These are phyloP conservation scores for Scaptomyza tumidula DNA, from an alignment of 2,888 invertebrate genomes.

Conservation along the genomic window DNA sequence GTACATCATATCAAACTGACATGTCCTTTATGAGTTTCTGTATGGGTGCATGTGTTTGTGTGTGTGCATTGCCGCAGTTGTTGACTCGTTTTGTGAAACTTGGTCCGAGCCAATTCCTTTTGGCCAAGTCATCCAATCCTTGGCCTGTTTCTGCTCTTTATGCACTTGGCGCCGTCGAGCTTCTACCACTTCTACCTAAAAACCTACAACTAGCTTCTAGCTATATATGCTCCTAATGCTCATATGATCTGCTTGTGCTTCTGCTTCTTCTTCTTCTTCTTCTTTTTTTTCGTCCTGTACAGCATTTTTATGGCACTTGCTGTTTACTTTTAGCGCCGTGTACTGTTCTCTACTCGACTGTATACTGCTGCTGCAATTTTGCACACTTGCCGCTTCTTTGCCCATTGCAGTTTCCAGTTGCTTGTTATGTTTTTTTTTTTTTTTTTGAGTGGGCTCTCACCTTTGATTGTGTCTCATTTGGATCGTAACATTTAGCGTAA, in stretches of 20 bases:
- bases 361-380: not conserved
- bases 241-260: constrained; percentile 63
- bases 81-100: constrained; percentile 68
- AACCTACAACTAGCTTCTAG: not conserved
- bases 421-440: constrained; percentile 30
- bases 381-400: constrained; percentile 5
- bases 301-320: constrained; percentile 72
- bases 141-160: constrained; percentile 66
- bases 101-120: constrained; percentile 70
- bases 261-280: constrained; percentile 2
- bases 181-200: constrained; percentile 3
- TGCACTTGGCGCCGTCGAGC: constrained; percentile 48
- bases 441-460: constrained; percentile 25
- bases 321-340: constrained; percentile 55
- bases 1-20: constrained; percentile 31
- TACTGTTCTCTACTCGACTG: not conserved
- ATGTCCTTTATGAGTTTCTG: constrained; percentile 51
- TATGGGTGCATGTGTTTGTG: constrained; percentile 20
- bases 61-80: constrained; percentile 64
- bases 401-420: constrained; percentile 49
- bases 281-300: constrained; percentile 5
- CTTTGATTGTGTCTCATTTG: constrained; percentile 65
- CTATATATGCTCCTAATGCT: constrained; percentile 43
- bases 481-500: constrained; percentile 73
- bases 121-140: constrained; percentile 62